These are phyloP conservation scores for Syritta pipiens DNA, from an alignment of 2,888 invertebrate species.

Conservation along the genomic window DNA sequence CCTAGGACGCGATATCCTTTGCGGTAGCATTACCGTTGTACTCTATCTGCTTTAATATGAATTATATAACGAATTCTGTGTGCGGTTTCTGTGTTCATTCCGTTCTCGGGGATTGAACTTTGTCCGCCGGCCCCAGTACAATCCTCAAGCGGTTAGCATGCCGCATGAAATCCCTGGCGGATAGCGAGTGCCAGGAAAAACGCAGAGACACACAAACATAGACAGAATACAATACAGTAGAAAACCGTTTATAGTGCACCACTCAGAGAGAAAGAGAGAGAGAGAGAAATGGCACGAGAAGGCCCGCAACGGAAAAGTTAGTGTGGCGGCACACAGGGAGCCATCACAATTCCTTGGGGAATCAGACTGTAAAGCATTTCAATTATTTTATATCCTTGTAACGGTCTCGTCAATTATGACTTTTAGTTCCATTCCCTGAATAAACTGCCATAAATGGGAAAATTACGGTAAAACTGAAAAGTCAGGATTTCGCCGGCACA, in stretches of 20 bases:
- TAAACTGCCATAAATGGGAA: constrained; percentile 62
- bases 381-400: constrained; percentile 69
- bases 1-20: constrained; percentile 68
- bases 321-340: constrained; percentile 1
- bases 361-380: constrained; percentile 68
- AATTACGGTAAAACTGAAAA: constrained; percentile 48
- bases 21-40: constrained; percentile 52
- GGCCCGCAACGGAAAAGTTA: too few species aligned
- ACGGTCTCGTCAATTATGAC: constrained; percentile 69
- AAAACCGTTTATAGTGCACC: constrained; percentile 32
- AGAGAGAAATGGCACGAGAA: not conserved
- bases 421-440: constrained; percentile 59
- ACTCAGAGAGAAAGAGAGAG: not conserved
- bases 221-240: too few species aligned
- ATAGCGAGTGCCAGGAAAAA: constrained; percentile 26
- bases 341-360: constrained; percentile 57
- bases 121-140: constrained; percentile 37
- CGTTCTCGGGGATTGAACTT: constrained; percentile 42
- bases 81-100: constrained; percentile 34
- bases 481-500: constrained; percentile 39
- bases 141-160: constrained; percentile 67
- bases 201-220: constrained; percentile 19
- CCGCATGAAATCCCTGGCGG: constrained; percentile 60
- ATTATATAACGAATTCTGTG: constrained; percentile 61
- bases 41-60: constrained; percentile 68